Evolutionary conservation across 2,797 vertebrate genomes (phyloP), one percentile per base, ranked within the genome.

Genomic region (Crenichthys baileyi): DNA sequence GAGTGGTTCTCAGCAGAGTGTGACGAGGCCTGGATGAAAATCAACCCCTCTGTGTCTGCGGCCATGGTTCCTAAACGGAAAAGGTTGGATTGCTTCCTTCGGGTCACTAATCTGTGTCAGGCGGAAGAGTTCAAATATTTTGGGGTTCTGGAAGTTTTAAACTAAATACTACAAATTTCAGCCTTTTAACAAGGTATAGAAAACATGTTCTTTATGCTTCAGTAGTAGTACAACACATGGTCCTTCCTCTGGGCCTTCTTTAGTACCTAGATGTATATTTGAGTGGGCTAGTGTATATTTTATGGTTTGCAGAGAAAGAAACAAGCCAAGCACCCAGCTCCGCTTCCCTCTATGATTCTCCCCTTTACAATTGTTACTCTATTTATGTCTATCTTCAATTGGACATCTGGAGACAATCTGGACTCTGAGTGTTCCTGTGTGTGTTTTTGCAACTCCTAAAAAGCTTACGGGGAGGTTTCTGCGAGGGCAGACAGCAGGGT

Each of bases 401-500:
- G 90, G 78, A 90, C 94, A 94, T 94, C 92, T 94, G 94, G 92
- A 93, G 88, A 88, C 80, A 24, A 91, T 93, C 89, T 91, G 77
- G n/a, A 20, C 72, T 72, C 68, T 72, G 81, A 9, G 8, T 81
- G 79, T 80, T 77, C 79, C 70, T 87, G 82, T 83, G 85, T 84
- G 16, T 83, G 36, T 88, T 79, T 86, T 86, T 82, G 81, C 82
- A 63, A 80, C 60, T 81, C 8, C 76, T 7, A 71, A 79, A 85
- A 56, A 39, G 92, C 90, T 94, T 89, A 93, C 75, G 2, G 6
- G 12, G 70, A 46, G 9, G 46, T 82, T 88, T 70, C 83, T 83
- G 16, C 0, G 15, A 87, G 77, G 65, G 83, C 79, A 83, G 78
- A 77, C 36, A 6, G 80, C 36, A 6, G 80, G 79, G 80, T 67